A percentile compares a stretch with the other conserved stretches of the same genome.
Evolutionary conservation across 2,113 vertebrate species (phyloP).

Genomic region (Saccopteryx bilineata): DNA sequence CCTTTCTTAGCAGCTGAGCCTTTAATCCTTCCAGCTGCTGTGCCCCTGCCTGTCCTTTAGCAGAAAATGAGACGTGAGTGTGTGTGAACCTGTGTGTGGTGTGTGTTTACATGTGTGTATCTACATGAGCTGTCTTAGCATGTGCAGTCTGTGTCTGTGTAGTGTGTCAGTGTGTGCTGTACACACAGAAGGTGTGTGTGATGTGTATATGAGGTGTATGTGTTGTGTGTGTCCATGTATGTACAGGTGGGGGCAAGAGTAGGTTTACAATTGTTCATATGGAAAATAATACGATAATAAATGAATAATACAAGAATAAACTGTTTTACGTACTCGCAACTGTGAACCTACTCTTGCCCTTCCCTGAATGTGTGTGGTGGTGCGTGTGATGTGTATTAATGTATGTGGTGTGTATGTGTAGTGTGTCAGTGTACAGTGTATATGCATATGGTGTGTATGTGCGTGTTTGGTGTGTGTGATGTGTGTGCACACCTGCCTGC

Average conservation of each 20-base stretch:
- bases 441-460: background rate
- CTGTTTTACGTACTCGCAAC: no score
- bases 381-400: background rate
- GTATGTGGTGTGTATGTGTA: background rate
- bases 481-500: background rate
- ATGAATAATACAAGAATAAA: no score
- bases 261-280: no score
- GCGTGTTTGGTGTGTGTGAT: background rate
- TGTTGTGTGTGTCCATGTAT: background rate
- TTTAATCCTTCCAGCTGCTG: conserved; percentile 48
- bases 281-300: no score
- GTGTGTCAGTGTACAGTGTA: background rate
- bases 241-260: no score
- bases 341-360: background rate
- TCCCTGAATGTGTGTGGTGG: no score
- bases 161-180: no score
- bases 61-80: background rate
- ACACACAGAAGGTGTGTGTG: no score
- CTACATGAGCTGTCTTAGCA: no score
- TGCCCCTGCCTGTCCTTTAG: background rate
- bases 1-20: conserved; percentile 33
- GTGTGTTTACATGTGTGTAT: background rate
- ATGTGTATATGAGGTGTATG: background rate
- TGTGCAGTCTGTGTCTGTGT: background rate
- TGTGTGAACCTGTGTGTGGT: fast-evolving